Evolutionary conservation across 53 echinoderm and acorn worm species (phyloP).

Genomic region (Paracentrotus lividus): DNA sequence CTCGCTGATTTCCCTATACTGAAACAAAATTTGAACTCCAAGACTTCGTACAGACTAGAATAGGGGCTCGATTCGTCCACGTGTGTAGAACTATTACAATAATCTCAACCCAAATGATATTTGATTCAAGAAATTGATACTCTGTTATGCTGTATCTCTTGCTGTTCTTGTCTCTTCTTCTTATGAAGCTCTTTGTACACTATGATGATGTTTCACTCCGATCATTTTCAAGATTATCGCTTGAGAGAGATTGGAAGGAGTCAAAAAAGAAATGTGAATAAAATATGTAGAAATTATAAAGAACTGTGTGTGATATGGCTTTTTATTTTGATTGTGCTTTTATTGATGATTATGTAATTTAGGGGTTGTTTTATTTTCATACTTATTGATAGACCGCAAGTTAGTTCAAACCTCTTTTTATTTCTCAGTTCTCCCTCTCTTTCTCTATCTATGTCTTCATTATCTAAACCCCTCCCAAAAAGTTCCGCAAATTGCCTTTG

Average conservation of each 20-base stretch:
- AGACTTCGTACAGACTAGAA: no score
- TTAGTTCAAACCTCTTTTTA: no score
- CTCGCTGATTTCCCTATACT: no score
- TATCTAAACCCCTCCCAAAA: no score
- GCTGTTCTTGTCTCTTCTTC: conserved; percentile 32
- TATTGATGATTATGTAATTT: not conserved
- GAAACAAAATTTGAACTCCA: no score
- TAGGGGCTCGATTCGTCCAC: no score
- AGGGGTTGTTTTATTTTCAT: not conserved
- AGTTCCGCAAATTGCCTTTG: no score
- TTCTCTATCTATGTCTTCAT: no score
- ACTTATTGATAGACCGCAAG: not conserved
- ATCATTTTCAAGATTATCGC: conserved; percentile 70
- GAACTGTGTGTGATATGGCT: not conserved
- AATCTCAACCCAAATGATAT: not conserved
- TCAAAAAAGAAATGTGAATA: conserved; percentile 67
- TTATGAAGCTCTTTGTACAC: conserved; percentile 33
- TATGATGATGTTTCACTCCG: conserved; percentile 68
- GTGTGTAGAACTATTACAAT: no score
- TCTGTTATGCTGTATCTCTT: conserved; percentile 28
- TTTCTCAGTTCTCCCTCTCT: no score
- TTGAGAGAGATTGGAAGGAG: conserved; percentile 64
- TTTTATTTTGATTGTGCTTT: not conserved
- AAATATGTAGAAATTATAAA: conserved; percentile 74
- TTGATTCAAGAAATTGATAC: conserved; percentile 35